Percentiles rank a stretch among this genome's conserved stretches.
Evolutionary conservation across 2,888 invertebrate species (phyloP).

Genomic region (Lottia gigantea): DNA sequence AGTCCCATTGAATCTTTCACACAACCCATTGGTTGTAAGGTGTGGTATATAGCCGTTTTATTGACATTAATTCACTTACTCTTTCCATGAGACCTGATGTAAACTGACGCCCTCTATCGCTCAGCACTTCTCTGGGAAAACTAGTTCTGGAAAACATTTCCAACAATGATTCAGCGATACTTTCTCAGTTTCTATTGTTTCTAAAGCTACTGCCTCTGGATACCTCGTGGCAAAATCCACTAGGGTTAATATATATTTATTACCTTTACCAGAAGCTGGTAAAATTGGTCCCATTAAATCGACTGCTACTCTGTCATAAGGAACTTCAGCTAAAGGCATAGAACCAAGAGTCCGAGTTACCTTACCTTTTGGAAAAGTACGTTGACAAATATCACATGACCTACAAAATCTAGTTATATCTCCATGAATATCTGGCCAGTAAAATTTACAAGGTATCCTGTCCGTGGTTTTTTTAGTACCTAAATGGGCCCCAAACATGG

Average conservation of each 20-base stretch:
- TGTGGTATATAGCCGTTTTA: slow-evolving; percentile 24
- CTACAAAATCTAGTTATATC: slow-evolving; percentile 28
- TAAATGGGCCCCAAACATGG: neutral
- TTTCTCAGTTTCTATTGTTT: slow-evolving; percentile 19
- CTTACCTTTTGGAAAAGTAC: slow-evolving; percentile 7
- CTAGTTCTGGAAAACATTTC: slow-evolving; percentile 23
- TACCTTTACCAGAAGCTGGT: slow-evolving; percentile 9
- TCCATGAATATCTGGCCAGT: slow-evolving; percentile 1
- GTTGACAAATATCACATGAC: slow-evolving; percentile 34
- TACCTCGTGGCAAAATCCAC: slow-evolving; percentile 26
- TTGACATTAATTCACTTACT: slow-evolving; percentile 20
- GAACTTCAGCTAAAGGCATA: slow-evolving; percentile 21
- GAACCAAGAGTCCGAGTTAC: slow-evolving; percentile 10
- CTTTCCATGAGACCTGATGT: slow-evolving; percentile 16
- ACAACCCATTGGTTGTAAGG: slow-evolving; percentile 37
- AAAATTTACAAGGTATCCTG: neutral
- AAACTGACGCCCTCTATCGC: neutral
- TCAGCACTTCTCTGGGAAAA: slow-evolving; percentile 23
- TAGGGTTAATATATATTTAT: slow-evolving; percentile 24
- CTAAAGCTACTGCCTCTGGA: slow-evolving; percentile 20
- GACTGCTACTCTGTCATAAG: slow-evolving; percentile 21
- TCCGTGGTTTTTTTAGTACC: neutral
- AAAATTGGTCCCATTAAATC: slow-evolving; percentile 27
- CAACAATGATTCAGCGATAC: slow-evolving; percentile 27
- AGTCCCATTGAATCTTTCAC: slow-evolving; percentile 16